A percentile compares a stretch with the other conserved stretches of the same genome.
Evolutionary conservation across 2,113 vertebrate species (phyloP).

Genomic region (Merops nubicus): DNA sequence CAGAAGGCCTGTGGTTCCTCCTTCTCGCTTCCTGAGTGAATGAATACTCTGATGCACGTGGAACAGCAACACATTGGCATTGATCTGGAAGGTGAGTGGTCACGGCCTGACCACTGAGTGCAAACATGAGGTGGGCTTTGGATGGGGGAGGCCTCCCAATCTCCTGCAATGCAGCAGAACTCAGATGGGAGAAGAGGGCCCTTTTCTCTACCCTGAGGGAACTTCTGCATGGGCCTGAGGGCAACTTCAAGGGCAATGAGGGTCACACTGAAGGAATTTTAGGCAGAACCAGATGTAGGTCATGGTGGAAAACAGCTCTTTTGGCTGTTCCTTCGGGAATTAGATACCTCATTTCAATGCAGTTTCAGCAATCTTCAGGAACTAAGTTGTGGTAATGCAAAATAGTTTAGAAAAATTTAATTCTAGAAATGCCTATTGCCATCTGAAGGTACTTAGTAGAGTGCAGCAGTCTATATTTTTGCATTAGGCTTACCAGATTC

Average conservation of each 20-base stretch:
- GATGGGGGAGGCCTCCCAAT: not conserved
- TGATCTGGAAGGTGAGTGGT: not conserved
- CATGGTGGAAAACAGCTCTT: not conserved
- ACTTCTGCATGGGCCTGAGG: not conserved
- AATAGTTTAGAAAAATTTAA: not conserved
- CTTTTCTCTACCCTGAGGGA: not conserved
- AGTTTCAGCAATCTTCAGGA: not conserved
- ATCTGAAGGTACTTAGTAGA: conserved; percentile 24
- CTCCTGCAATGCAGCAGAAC: not conserved
- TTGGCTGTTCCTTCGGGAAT: not conserved
- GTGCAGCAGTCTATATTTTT: not conserved
- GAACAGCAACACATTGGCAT: too few relatives aligned
- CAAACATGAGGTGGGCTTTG: not conserved
- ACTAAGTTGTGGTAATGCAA: not conserved
- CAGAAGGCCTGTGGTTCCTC: not conserved
- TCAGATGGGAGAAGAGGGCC: not conserved
- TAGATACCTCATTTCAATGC: not conserved
- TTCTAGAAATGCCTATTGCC: conserved; percentile 24
- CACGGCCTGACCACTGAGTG: not conserved
- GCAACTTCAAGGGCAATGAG: not conserved
- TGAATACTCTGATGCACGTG: not conserved
- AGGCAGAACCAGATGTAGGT: not conserved
- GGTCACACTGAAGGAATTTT: not conserved
- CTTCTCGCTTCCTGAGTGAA: not conserved
- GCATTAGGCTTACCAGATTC: not conserved